Conservation (phyloP, 2,888 invertebrate genomes). For the Ctena decussata region DNA sequence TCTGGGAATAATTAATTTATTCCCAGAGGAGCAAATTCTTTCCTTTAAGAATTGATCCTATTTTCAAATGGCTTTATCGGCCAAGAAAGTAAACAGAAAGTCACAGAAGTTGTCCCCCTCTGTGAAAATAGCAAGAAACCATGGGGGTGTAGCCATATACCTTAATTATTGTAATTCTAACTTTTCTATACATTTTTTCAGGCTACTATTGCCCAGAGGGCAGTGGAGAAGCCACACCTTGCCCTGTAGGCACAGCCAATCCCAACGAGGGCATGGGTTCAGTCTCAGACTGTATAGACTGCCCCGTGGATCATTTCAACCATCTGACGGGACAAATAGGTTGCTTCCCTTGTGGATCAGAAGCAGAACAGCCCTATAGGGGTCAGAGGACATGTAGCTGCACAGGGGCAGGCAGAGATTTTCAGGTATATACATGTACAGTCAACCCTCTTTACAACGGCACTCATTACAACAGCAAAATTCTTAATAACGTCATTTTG, state of each 20-base stretch:
- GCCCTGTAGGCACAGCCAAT: slow-evolving; percentile 81
- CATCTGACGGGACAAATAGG: slow-evolving; percentile 78
- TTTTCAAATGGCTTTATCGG: no score
- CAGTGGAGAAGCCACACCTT: slow-evolving; percentile 76
- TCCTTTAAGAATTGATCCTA: no score
- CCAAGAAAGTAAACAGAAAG: no score
- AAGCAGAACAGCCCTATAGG: slow-evolving; percentile 75
- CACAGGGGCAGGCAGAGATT: slow-evolving; percentile 82
- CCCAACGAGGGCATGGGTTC: slow-evolving; percentile 62
- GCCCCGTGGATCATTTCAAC: slow-evolving; percentile 81
- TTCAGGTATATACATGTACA: no score
- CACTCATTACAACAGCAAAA: no score
- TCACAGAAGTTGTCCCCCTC: no score
- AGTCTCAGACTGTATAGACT: slow-evolving; percentile 74
- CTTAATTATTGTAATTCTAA: background rate
- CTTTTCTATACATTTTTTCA: slow-evolving; percentile 42
- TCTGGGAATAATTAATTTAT: no score
- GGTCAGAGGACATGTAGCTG: slow-evolving; percentile 81
- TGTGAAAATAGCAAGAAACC: no score
- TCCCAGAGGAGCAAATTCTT: no score
- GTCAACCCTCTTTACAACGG: no score
- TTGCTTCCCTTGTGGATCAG: slow-evolving; percentile 82
- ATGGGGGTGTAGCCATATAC: no score
- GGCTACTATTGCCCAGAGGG: slow-evolving; percentile 84
- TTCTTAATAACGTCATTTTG: no score